Base-by-base conservation (phyloP, 2,888 invertebrate genomes). In the Meiosimyza decipiens region DNA sequence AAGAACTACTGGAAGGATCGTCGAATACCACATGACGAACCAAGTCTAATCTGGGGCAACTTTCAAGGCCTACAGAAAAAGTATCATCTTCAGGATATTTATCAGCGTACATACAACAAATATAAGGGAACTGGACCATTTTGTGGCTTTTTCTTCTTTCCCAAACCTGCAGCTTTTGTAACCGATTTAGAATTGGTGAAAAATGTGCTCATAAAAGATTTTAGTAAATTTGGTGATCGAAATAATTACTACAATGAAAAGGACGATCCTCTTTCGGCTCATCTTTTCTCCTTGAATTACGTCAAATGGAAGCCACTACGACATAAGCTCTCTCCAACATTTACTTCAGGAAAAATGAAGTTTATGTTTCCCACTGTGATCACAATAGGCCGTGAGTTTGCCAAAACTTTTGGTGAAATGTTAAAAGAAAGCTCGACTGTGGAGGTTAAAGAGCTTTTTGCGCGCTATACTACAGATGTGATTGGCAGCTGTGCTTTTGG, bases 391-490 rank as follows among this genome's bases (percentile, higher is more conserved):
- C 62, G 77, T 6, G 15, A 64, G 12, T 65, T 75, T 60, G 18
- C 63, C 6, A 3, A 71, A 5, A 71, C 71, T 3, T 55, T 77
- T 13, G 16, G 57, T 40, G 49, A 18, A 40, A 9, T 62, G 49
- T 47, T 51, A 18, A 12, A 16, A 16, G 57, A 75, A 2, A 75
- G 76, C 12, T 6, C 33, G 2, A 52, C 54, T 5, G n/a, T 77
- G 1, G 88, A 88, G 66, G 67, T 77, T 0, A 73, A 70, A 9
- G 74, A 77, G n/a, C 33, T 75, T 3, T 79, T 84, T 33, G 85
- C 85, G 0, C 82, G 85, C 28, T 88, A 84, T 73, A 87, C 88
- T 2, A 87, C 87, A 22, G 88, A 89, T 77, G 86, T 88, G 0
- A 88, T 88, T 69, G 86, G 87, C 12, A 81, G 80, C 5, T 84